A percentile compares a stretch with the other conserved stretches of the same genome.
These are phyloP conservation scores for Danionella dracula DNA, from an alignment of 2,797 vertebrate species.

Conservation along the genomic window DNA sequence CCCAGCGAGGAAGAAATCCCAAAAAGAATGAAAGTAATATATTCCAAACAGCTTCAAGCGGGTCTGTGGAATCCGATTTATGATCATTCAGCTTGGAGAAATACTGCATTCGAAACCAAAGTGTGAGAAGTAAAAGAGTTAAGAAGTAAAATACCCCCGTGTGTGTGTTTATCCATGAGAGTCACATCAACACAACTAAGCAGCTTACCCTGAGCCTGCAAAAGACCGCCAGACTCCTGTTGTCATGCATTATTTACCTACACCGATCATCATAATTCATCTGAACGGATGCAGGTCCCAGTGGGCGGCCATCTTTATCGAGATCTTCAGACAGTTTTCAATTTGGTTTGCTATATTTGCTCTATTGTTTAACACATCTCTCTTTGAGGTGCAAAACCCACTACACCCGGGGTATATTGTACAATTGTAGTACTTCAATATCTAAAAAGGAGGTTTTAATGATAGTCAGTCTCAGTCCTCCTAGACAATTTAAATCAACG, in stretches of 20 bases:
- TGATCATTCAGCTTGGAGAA: not conserved
- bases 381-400: too few relatives aligned
- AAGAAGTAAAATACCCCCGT: not conserved
- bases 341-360: too few relatives aligned
- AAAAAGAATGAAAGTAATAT: constrained; percentile 23
- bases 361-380: too few relatives aligned
- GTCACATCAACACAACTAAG: constrained; percentile 22
- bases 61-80: constrained; percentile 5
- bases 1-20: not conserved
- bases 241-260: constrained; percentile 23
- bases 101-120: not conserved
- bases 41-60: not conserved
- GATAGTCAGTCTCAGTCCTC: too few relatives aligned
- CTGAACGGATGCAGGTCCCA: not conserved
- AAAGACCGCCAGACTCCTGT: not conserved
- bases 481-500: too few relatives aligned
- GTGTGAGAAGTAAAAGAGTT: not conserved
- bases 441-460: too few relatives aligned
- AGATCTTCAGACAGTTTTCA: not conserved
- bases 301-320: constrained; percentile 17
- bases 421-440: too few relatives aligned
- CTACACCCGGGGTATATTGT: too few relatives aligned
- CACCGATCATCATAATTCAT: constrained; percentile 15
- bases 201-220: constrained; percentile 6
- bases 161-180: not conserved